phyloP scores from a whole-genome alignment of 2,797 vertebrate genomes.

The Lithobates pipiens region DNA sequence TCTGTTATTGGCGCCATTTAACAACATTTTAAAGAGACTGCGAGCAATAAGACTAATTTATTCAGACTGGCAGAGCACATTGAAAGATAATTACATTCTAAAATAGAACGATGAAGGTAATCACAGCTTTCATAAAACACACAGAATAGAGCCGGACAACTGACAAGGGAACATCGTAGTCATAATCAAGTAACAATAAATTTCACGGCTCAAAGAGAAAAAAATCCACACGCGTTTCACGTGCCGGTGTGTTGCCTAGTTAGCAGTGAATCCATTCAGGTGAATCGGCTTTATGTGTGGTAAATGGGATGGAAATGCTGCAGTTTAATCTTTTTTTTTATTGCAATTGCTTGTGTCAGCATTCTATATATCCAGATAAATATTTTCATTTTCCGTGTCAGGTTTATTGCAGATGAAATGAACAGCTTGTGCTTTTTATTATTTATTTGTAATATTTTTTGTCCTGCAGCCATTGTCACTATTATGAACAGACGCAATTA shows the following conservation, averaged over 20 bases:
- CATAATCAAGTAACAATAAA: slow-evolving; percentile 49
- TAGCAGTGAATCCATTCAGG: slow-evolving; percentile 29
- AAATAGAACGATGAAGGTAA: slow-evolving; percentile 51
- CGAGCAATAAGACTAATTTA: slow-evolving; percentile 62
- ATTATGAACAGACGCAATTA: not conserved
- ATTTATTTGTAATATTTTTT: slow-evolving; percentile 11
- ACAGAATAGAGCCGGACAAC: slow-evolving; percentile 45
- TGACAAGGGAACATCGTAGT: slow-evolving; percentile 45
- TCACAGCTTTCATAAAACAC: slow-evolving; percentile 49
- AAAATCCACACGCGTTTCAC: slow-evolving; percentile 5
- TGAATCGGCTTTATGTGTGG: slow-evolving; percentile 39
- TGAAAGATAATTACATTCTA: slow-evolving; percentile 61
- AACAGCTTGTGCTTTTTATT: slow-evolving; percentile 5
- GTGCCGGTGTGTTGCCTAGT: slow-evolving; percentile 17
- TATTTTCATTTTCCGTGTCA: slow-evolving; percentile 32
- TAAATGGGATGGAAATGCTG: slow-evolving; percentile 23
- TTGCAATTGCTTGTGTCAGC: slow-evolving; percentile 35
- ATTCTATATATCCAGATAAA: slow-evolving; percentile 26
- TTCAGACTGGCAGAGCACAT: slow-evolving; percentile 58
- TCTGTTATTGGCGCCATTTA: slow-evolving; percentile 45
- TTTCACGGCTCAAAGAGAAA: slow-evolving; percentile 28
- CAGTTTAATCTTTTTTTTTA: slow-evolving; percentile 38
- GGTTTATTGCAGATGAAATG: slow-evolving; percentile 24
- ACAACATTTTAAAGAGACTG: slow-evolving; percentile 40
- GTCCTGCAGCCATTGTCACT: not conserved